phyloP scores from a whole-genome alignment of 2,113 vertebrate genomes.

The Petroica traversi region DNA sequence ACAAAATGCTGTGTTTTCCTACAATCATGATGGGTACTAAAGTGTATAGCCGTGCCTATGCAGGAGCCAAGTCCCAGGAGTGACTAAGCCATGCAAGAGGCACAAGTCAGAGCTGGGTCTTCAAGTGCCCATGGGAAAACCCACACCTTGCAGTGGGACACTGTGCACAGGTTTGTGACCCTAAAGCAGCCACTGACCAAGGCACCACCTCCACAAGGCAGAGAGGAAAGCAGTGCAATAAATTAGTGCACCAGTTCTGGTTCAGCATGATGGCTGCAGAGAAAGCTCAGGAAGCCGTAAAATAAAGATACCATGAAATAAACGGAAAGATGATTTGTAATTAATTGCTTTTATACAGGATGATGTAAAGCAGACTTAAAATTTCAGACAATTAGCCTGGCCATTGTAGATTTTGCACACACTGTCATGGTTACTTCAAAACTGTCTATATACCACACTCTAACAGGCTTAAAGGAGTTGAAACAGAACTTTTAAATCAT shows the following conservation, averaged over 20 bases:
- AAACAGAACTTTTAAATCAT: constrained; percentile 6
- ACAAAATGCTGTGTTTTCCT: background rate
- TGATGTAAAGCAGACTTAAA: constrained; percentile 14
- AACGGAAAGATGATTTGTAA: background rate
- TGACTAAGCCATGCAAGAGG: rapidly evolving
- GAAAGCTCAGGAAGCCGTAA: background rate
- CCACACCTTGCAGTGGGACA: background rate
- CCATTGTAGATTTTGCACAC: background rate
- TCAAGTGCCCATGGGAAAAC: background rate
- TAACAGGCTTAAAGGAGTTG: constrained; percentile 31
- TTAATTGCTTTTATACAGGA: background rate
- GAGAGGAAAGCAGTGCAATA: background rate
- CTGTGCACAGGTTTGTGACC: background rate
- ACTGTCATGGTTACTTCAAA: constrained; percentile 24
- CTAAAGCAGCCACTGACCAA: background rate
- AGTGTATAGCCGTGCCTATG: background rate
- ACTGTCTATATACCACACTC: background rate
- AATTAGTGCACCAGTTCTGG: background rate
- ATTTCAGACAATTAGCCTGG: background rate
- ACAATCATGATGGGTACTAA: background rate
- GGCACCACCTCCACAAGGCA: background rate
- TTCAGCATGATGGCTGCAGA: background rate
- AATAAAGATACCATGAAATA: background rate
- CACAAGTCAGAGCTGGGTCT: background rate
- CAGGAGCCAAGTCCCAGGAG: background rate